These are phyloP conservation scores for Agrotis segetum DNA, from an alignment of 2,888 invertebrate genomes.

Conservation along the genomic window DNA sequence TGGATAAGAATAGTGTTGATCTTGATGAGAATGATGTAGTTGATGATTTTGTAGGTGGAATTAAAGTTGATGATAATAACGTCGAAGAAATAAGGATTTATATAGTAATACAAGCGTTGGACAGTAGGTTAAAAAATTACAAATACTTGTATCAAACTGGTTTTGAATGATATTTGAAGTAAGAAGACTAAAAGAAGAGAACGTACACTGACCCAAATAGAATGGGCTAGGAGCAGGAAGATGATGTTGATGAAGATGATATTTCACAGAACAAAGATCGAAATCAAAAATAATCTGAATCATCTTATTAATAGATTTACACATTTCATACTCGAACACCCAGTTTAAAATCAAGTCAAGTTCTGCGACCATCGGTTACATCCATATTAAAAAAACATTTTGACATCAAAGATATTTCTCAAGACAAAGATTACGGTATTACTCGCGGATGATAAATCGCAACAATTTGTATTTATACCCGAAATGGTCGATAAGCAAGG, in stretches of 20 bases:
- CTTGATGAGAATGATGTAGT: neutral
- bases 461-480: constrained; percentile 74
- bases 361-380: constrained; percentile 52
- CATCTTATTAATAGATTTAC: constrained; percentile 48
- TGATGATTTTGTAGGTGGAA: neutral
- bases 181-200: no score
- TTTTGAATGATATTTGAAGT: no score
- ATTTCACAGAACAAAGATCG: constrained; percentile 16
- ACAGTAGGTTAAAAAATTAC: neutral
- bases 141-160: no score
- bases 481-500: constrained; percentile 61
- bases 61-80: neutral
- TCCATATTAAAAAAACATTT: constrained; percentile 58
- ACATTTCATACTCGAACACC: constrained; percentile 43
- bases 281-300: constrained; percentile 23
- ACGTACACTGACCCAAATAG: no score
- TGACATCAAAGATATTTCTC: constrained; percentile 59
- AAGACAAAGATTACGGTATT: constrained; percentile 73
- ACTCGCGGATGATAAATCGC: constrained; percentile 71
- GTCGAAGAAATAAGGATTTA: neutral
- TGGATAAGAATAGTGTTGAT: neutral
- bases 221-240: no score
- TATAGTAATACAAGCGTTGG: no score
- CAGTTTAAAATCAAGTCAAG: constrained; percentile 50
- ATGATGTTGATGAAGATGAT: neutral